These are phyloP conservation scores for Drosophila testacea DNA, from an alignment of 2,888 invertebrate species.

Conservation along the genomic window DNA sequence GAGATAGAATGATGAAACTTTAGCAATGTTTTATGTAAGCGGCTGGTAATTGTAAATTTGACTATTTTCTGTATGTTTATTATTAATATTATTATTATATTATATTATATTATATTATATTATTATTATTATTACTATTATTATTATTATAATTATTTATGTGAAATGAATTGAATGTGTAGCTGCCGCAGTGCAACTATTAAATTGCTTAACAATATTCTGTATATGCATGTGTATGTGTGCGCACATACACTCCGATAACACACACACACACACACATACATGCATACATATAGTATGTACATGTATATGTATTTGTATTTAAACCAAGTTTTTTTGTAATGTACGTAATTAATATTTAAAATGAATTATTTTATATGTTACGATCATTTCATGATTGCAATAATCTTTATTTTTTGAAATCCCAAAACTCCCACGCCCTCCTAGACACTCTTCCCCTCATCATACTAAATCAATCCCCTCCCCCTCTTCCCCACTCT, in stretches of 20 bases:
- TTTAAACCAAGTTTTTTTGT: constrained; percentile 55
- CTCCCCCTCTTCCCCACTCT: neutral
- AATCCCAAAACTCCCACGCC: constrained; percentile 1
- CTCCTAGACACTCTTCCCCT: neutral
- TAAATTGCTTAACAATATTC: constrained; percentile 16
- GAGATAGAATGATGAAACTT: constrained; percentile 20
- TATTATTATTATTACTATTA: constrained; percentile 18
- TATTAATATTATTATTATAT: constrained; percentile 31
- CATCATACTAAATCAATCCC: neutral
- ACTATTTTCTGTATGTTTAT: constrained; percentile 49
- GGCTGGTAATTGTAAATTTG: constrained; percentile 52
- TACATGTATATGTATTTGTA: constrained; percentile 47
- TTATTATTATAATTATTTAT: constrained; percentile 50
- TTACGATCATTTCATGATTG: constrained; percentile 25
- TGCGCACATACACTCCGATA: constrained; percentile 15
- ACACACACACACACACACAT: constrained; percentile 21
- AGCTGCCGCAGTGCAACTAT: constrained; percentile 18
- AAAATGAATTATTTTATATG: constrained; percentile 51
- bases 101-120: neutral
- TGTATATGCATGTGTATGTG: constrained; percentile 16
- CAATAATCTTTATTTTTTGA: constrained; percentile 33
- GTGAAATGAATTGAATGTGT: constrained; percentile 32
- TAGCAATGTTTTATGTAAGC: constrained; percentile 44
- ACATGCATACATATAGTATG: constrained; percentile 27
- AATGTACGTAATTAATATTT: constrained; percentile 66